Evolutionary conservation across 1,140 invertebrate genomes (phyloP), one percentile per base, ranked within the genome.

Genomic region (Drosophila pandora): DNA sequence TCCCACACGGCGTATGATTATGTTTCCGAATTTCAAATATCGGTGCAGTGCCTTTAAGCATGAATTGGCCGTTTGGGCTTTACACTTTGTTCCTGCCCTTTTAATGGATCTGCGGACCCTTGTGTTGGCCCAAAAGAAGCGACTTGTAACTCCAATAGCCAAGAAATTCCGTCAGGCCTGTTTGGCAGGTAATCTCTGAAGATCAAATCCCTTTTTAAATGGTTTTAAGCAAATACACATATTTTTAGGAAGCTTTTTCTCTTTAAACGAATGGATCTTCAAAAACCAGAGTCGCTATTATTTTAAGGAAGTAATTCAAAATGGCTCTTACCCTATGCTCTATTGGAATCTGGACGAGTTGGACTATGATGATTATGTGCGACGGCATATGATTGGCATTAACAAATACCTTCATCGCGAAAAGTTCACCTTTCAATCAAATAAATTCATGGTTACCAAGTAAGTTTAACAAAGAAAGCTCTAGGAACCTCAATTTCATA

Each of bases 241-340:
- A 0, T 6, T 55, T 54, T 2, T 39, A 90, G 95, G 97, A 0
- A 95, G 97, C 90, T 99, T 96, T 90, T 99, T 99, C 84, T 96
- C 97, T 0, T 94, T 95, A 4, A 94, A 96, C 79, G 95, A 98
- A 80, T 99, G 97, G 97, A 93, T 95, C 41, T 99, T 99, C 84
- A 93, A 94, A 12, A 94, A 94, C 22, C 92, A 94, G 2, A 97
- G 98, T 80, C 93, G 97, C 76, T 93, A 93, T 12, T 93, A 94
- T 47, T 92, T 99, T 0, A 92, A 79, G 30, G 60, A 88, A 8
- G 13, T 85, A 4, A 64, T 88, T 5, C 50, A 71, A 0, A 77
- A 68, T 17, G 75, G 57, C 9, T 67, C 69, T 0, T 76, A 71
- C 64, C 52, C 68, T 32, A 72, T 65, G 45, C 67, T 90, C 6